phyloP scores from a whole-genome alignment of 2,888 invertebrate species.

The Torymus auratus region DNA sequence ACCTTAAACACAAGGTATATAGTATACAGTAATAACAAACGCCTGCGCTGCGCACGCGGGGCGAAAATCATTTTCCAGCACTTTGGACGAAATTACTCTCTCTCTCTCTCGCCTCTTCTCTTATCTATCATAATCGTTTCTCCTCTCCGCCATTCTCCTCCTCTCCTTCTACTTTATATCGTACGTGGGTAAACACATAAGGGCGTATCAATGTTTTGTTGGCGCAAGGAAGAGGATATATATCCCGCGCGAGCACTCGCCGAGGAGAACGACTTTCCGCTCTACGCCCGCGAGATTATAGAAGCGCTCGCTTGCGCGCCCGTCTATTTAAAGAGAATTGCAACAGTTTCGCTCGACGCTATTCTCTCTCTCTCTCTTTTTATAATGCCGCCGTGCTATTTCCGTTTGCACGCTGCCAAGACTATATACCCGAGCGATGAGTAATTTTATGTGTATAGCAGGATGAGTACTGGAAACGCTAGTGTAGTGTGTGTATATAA shows the following conservation, averaged over 20 bases:
- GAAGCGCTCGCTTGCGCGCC: too few relatives aligned
- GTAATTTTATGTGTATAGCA: too few relatives aligned
- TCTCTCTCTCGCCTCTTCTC: background rate
- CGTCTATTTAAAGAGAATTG: slow-evolving; percentile 11
- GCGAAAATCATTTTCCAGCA: too few relatives aligned
- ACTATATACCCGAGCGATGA: too few relatives aligned
- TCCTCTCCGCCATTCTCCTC: background rate
- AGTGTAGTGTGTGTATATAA: background rate
- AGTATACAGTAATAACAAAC: too few relatives aligned
- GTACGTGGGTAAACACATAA: background rate
- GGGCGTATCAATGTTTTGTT: slow-evolving; percentile 2
- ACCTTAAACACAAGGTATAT: too few relatives aligned
- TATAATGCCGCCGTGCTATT: background rate
- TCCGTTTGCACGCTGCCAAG: background rate
- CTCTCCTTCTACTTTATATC: slow-evolving; percentile 2
- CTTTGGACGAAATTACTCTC: too few relatives aligned
- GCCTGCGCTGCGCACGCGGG: too few relatives aligned
- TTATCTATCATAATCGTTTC: slow-evolving; percentile 6
- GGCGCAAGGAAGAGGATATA: too few relatives aligned
- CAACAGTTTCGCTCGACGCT: background rate
- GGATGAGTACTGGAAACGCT: too few relatives aligned
- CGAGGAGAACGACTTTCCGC: background rate
- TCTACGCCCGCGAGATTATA: background rate
- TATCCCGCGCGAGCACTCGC: too few relatives aligned
- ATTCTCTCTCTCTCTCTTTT: background rate